These are phyloP conservation scores for Gymnocypris eckloni DNA, from an alignment of 2,797 vertebrate genomes.

Conservation along the genomic window DNA sequence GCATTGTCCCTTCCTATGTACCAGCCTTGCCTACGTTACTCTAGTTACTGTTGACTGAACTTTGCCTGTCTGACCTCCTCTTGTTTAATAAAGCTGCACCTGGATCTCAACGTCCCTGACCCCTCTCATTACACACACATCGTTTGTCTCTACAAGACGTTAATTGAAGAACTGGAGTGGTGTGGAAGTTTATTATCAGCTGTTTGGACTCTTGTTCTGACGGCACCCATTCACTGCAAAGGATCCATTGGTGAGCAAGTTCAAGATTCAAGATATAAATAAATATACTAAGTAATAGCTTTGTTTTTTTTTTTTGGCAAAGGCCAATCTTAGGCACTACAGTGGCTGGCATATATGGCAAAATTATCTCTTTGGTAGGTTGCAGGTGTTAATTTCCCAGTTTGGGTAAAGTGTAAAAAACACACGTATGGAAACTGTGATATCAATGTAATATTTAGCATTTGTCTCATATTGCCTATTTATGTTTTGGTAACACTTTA, in stretches of 20 bases:
- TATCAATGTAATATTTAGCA: background rate
- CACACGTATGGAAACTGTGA: background rate
- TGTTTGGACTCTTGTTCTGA: background rate
- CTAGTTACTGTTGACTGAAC: too few relatives aligned
- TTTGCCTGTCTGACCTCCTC: too few relatives aligned
- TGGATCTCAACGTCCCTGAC: too few relatives aligned
- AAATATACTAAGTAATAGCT: background rate
- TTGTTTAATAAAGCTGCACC: too few relatives aligned
- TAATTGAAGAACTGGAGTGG: background rate
- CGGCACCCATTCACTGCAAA: too few relatives aligned
- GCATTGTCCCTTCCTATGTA: too few relatives aligned
- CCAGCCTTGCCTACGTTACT: too few relatives aligned
- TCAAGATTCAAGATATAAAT: background rate
- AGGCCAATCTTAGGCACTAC: too few relatives aligned
- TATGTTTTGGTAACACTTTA: background rate
- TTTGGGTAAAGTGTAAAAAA: background rate
- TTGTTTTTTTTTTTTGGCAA: background rate
- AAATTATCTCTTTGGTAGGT: background rate
- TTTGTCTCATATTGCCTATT: background rate
- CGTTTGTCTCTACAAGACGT: background rate
- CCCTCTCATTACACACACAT: background rate
- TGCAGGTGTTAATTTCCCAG: conserved; percentile 17
- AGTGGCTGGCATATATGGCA: background rate
- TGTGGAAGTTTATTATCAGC: background rate
- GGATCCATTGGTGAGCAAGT: too few relatives aligned